Conservation (phyloP, 2,888 invertebrate genomes). For the Chaetoderma sp. region DNA sequence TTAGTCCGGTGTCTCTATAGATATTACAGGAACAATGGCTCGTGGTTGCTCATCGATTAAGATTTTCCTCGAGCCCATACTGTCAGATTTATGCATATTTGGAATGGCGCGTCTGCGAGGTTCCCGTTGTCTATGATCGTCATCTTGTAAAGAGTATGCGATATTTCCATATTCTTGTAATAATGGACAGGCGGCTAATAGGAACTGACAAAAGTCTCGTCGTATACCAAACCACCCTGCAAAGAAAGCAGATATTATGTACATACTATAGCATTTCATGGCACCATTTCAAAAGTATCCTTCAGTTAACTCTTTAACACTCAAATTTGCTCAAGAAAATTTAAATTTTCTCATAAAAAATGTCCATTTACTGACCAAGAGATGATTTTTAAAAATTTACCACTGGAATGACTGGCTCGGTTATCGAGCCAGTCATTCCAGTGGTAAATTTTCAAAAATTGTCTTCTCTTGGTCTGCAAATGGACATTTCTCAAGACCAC, state of each 20-base stretch:
- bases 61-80: slow-evolving; percentile 69
- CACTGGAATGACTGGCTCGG: too few species aligned
- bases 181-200: slow-evolving; percentile 93
- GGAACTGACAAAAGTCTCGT: slow-evolving; percentile 96
- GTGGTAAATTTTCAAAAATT: too few species aligned
- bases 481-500: too few species aligned
- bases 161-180: slow-evolving; percentile 99
- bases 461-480: too few species aligned
- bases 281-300: too few species aligned
- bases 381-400: too few species aligned
- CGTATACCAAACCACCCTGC: slow-evolving; percentile 99
- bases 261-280: not conserved
- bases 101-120: slow-evolving; percentile 28
- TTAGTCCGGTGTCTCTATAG: slow-evolving; percentile 63
- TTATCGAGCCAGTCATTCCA: too few species aligned
- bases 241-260: slow-evolving; percentile 65
- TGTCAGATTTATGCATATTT: slow-evolving; percentile 32
- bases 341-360: too few species aligned
- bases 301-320: too few species aligned
- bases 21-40: slow-evolving; percentile 55
- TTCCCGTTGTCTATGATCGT: slow-evolving; percentile 29
- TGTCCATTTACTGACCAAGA: too few species aligned
- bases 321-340: too few species aligned
- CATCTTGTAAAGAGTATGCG: slow-evolving; percentile 77
- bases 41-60: slow-evolving; percentile 72